Percentiles rank a stretch among this genome's conserved stretches.
Evolutionary conservation across 1,140 invertebrate genomes (phyloP).

Genomic region (Drosophila auraria): DNA sequence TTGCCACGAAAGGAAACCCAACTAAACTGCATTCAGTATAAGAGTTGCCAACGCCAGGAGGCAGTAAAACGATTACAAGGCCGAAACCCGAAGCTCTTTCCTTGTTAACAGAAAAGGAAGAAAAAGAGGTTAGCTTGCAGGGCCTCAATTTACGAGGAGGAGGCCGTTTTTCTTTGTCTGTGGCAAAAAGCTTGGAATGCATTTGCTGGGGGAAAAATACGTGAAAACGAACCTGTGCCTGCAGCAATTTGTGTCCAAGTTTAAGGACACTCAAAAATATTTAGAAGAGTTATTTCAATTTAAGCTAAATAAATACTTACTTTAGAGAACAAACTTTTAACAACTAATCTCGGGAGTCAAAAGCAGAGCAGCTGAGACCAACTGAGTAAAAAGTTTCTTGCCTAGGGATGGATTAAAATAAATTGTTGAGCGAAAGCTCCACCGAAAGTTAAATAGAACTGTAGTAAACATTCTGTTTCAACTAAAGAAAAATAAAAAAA

Average conservation of each 20-base stretch:
- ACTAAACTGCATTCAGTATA: background rate
- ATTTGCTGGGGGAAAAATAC: background rate
- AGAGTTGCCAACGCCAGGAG: background rate
- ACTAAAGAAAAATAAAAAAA: background rate
- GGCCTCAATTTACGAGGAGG: background rate
- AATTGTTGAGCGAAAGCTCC: background rate
- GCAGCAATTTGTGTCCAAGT: background rate
- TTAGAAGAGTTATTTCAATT: no score
- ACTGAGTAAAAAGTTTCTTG: background rate
- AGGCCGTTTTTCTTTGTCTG: background rate
- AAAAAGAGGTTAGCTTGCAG: background rate
- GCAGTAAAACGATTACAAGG: constrained; percentile 1
- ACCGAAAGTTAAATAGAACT: background rate
- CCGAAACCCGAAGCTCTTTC: background rate
- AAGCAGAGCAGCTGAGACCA: background rate
- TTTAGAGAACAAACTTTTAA: background rate
- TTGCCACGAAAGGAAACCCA: background rate
- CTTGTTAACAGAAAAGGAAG: background rate
- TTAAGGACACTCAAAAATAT: background rate
- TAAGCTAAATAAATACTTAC: no score
- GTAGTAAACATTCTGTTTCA: background rate
- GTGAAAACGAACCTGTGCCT: background rate
- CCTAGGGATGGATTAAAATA: background rate
- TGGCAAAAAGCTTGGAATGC: background rate
- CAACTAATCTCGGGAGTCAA: background rate